Evolutionary conservation across 2,113 vertebrate genomes (phyloP).

Genomic region (Passer domesticus): DNA sequence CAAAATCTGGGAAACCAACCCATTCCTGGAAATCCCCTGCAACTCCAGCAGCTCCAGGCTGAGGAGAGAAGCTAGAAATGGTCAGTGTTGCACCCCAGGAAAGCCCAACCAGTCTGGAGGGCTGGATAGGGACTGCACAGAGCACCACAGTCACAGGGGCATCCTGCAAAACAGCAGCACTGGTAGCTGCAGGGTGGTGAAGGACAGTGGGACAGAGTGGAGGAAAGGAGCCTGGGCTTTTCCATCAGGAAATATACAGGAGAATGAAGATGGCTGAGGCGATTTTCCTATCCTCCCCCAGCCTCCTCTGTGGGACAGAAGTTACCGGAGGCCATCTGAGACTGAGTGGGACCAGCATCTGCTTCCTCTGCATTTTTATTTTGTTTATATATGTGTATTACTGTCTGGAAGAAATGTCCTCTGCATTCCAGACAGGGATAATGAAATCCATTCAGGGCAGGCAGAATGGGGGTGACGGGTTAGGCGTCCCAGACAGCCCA

Average conservation of each 20-base stretch:
- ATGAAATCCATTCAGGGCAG: background rate
- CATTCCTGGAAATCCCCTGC: constrained; percentile 21
- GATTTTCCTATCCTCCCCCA: background rate
- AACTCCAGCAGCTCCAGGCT: background rate
- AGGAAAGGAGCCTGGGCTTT: background rate
- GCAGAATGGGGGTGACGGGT: fast-evolving
- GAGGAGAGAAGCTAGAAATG: background rate
- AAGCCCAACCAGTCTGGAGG: background rate
- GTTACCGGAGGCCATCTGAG: background rate
- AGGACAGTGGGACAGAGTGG: background rate
- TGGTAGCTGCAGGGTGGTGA: background rate
- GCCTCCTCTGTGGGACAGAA: background rate
- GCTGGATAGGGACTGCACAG: fast-evolving
- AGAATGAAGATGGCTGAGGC: background rate
- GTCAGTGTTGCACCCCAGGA: background rate
- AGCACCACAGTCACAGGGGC: fast-evolving
- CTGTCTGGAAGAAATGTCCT: constrained; percentile 6
- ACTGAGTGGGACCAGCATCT: background rate
- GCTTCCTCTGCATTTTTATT: background rate
- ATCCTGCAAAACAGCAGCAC: fast-evolving
- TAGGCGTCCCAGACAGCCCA: background rate
- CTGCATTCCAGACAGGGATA: background rate
- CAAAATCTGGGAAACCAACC: background rate
- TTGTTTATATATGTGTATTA: background rate
- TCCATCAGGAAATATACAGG: background rate